Conservation (phyloP, 2,113 vertebrate genomes). For the Pluvialis apricaria region DNA sequence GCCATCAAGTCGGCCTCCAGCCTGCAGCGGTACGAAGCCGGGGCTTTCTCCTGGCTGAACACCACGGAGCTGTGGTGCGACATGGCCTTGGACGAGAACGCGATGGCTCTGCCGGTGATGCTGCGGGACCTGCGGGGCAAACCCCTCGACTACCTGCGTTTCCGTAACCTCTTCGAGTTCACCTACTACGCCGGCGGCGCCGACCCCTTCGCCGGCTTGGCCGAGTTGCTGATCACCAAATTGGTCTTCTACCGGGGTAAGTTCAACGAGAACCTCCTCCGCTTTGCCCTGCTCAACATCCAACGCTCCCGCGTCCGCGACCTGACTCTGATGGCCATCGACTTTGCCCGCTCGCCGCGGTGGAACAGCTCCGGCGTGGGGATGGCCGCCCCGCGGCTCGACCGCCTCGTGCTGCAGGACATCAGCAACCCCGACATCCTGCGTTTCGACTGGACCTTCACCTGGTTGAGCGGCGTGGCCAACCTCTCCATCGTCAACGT, state of each 20-base stretch:
- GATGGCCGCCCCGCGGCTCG: constrained; percentile 65
- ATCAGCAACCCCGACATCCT: constrained; percentile 86
- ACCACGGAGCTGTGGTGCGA: constrained; percentile 75
- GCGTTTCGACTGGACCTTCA: constrained; percentile 85
- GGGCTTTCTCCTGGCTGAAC: constrained; percentile 73
- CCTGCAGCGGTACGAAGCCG: constrained; percentile 72
- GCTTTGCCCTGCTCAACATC: constrained; percentile 75
- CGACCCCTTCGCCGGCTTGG: constrained; percentile 76
- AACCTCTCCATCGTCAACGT: constrained; percentile 73
- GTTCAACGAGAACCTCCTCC: constrained; percentile 82
- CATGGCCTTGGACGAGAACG: constrained; percentile 72
- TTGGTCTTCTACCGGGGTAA: constrained; percentile 82
- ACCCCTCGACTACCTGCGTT: constrained; percentile 68
- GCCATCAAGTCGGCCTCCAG: constrained; percentile 79
- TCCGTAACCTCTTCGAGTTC: constrained; percentile 85
- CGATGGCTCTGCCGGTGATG: constrained; percentile 61
- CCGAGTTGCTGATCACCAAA: constrained; percentile 30
- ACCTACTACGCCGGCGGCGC: constrained; percentile 69
- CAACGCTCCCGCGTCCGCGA: constrained; percentile 51
- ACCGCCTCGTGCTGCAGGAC: constrained; percentile 75
- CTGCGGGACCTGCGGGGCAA: constrained; percentile 76
- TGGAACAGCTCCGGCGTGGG: constrained; percentile 42
- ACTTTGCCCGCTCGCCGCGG: constrained; percentile 80
- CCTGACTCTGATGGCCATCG: constrained; percentile 76
- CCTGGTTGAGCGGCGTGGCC: constrained; percentile 77